Conservation (phyloP, 2,797 vertebrate genomes). For the Gymnothorax javanicus region DNA sequence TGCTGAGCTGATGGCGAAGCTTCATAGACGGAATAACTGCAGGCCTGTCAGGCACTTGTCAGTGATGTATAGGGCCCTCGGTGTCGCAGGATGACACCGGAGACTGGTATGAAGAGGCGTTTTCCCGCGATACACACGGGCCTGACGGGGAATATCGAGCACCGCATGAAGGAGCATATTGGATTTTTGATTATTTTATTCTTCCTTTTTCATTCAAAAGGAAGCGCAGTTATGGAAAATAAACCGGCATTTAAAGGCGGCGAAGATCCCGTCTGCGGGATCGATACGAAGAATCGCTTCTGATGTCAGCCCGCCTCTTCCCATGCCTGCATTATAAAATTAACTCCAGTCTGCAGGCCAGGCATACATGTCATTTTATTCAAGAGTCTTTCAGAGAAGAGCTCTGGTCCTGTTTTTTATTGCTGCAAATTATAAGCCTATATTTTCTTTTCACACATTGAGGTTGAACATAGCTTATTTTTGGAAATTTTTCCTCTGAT, state of each 20-base stretch:
- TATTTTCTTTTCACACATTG: neutral
- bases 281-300: constrained; percentile 1
- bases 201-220: constrained; percentile 16
- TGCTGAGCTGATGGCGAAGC: neutral
- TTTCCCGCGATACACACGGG: neutral
- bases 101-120: neutral
- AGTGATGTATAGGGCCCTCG: neutral
- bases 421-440: neutral
- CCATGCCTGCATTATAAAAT: constrained; percentile 13
- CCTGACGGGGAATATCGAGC: constrained; percentile 6
- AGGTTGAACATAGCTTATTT: neutral
- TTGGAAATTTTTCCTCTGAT: neutral
- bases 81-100: neutral
- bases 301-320: neutral
- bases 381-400: neutral
- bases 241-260: neutral
- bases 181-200: constrained; percentile 20
- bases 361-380: neutral
- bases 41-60: neutral
- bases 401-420: neutral
- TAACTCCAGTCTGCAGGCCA: neutral
- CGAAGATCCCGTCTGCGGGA: neutral
- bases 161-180: neutral
- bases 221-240: constrained; percentile 16
- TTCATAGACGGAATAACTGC: neutral